phyloP scores from a whole-genome alignment of 2,113 vertebrate genomes.

The Diadophis punctatus region DNA sequence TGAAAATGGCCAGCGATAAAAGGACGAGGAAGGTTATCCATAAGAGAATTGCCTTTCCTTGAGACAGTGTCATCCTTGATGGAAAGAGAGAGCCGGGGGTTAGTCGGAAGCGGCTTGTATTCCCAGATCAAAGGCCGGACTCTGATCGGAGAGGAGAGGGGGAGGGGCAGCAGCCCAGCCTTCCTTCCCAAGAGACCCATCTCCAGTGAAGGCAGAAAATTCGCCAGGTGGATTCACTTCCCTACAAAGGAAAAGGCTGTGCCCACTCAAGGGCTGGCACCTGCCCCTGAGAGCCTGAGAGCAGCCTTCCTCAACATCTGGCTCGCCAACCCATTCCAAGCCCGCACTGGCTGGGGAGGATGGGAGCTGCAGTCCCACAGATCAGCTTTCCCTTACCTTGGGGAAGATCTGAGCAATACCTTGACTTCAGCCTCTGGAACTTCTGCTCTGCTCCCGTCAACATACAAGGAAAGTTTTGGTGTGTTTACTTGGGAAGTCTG shows the following conservation, averaged over 20 bases:
- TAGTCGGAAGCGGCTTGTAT: too few species aligned
- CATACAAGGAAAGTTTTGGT: background rate
- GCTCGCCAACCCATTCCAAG: background rate
- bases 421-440: background rate
- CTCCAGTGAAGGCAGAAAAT: background rate
- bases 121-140: background rate
- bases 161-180: background rate
- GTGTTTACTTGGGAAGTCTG: background rate
- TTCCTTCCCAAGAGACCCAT: background rate
- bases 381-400: too few species aligned
- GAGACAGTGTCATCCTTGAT: slow-evolving; percentile 57
- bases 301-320: background rate
- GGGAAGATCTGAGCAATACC: background rate
- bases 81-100: background rate
- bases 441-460: background rate
- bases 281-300: background rate
- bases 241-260: background rate
- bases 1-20: slow-evolving; percentile 45
- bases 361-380: background rate
- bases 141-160: background rate
- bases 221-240: background rate
- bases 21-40: slow-evolving; percentile 38
- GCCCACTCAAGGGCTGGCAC: background rate
- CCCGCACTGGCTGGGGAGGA: background rate
- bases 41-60: slow-evolving; percentile 49